phyloP scores from a whole-genome alignment of 2,797 vertebrate genomes.

The Graptemys geographica region DNA sequence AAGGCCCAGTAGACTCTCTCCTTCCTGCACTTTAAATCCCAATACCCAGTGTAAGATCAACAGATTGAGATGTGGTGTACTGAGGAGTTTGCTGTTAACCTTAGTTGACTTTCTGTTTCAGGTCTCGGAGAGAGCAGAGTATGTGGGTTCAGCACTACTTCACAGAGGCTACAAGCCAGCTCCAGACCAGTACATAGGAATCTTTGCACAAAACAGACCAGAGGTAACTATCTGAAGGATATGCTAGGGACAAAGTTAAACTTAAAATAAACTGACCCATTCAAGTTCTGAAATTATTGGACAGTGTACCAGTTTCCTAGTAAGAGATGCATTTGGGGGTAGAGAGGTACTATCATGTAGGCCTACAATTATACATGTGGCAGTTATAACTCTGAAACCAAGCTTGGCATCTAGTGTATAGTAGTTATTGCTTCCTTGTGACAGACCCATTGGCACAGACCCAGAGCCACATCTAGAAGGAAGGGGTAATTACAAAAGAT shows the following conservation, averaged over 20 bases:
- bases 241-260: not conserved
- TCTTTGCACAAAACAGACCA: slow-evolving; percentile 96
- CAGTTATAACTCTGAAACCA: not conserved
- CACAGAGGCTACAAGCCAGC: slow-evolving; percentile 89
- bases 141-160: slow-evolving; percentile 90
- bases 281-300: not conserved
- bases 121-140: slow-evolving; percentile 88
- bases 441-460: not conserved
- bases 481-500: not conserved
- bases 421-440: not conserved
- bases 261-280: not conserved
- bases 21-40: not conserved
- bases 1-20: not conserved
- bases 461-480: not conserved
- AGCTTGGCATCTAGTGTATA: not conserved
- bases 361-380: fast-evolving
- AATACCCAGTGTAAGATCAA: not conserved
- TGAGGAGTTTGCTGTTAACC: not conserved
- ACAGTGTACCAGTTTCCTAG: not conserved
- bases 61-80: not conserved
- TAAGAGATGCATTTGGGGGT: fast-evolving
- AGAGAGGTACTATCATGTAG: fast-evolving
- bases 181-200: slow-evolving; percentile 88
- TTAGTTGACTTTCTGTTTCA: slow-evolving; percentile 36
- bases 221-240: slow-evolving; percentile 85